Evolutionary conservation across 2,888 invertebrate genomes (phyloP).

Genomic region (Theretra japonica): DNA sequence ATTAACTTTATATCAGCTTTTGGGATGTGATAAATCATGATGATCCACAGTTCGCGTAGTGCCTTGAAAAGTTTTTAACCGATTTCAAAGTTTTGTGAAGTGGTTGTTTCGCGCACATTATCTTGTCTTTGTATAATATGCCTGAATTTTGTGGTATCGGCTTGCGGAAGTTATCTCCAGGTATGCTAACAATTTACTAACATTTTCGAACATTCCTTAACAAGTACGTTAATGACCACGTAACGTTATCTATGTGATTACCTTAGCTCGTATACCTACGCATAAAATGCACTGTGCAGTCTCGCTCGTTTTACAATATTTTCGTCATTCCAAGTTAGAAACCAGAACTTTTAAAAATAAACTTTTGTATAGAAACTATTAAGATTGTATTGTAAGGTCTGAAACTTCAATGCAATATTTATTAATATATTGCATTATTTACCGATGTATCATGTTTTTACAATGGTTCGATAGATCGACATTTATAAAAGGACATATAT

Average conservation of each 20-base stretch:
- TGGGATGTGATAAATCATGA: slow-evolving; percentile 15
- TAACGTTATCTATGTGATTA: slow-evolving; percentile 32
- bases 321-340: neutral
- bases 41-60: slow-evolving; percentile 47
- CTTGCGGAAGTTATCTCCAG: slow-evolving; percentile 6
- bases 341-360: neutral
- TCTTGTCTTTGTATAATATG: slow-evolving; percentile 27
- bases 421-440: too few species aligned
- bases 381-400: too few species aligned
- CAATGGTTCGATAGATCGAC: too few species aligned
- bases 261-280: slow-evolving; percentile 10
- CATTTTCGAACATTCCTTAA: slow-evolving; percentile 2
- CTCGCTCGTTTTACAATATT: neutral
- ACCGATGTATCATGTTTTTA: too few species aligned
- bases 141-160: neutral
- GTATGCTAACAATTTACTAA: slow-evolving; percentile 14
- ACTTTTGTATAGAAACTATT: neutral
- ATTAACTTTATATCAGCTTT: neutral
- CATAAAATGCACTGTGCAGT: neutral
- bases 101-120: slow-evolving; percentile 47
- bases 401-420: too few species aligned
- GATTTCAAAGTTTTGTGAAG: slow-evolving; percentile 55
- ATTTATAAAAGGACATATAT: too few species aligned
- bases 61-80: slow-evolving; percentile 71
- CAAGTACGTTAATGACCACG: slow-evolving; percentile 20